Conservation (phyloP, 2,113 vertebrate species). For the Addax nasomaculatus region DNA sequence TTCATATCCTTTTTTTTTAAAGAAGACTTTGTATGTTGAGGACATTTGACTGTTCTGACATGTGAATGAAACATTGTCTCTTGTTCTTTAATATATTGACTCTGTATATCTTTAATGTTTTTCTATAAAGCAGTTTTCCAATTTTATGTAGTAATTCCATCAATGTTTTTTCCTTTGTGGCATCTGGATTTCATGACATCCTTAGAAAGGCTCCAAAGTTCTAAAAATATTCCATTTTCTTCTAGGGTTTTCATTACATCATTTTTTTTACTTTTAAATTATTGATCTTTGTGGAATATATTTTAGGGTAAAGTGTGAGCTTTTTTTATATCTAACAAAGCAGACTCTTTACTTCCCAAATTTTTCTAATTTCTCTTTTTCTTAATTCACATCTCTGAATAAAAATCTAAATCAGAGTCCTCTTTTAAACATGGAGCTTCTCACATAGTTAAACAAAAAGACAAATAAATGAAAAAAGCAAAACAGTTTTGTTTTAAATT, state of each 20-base stretch:
- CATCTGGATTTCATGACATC: not conserved
- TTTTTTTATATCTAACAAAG: not conserved
- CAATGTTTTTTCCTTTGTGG: constrained; percentile 33
- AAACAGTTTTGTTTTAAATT: not conserved
- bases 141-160: constrained; percentile 5
- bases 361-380: constrained; percentile 1
- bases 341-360: not conserved
- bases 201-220: not conserved
- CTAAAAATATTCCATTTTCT: constrained; percentile 26
- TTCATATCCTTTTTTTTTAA: constrained; percentile 29
- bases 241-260: not conserved
- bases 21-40: not conserved
- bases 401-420: not conserved
- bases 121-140: not conserved
- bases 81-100: not conserved
- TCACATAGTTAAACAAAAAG: not conserved
- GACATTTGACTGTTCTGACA: not conserved
- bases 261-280: not conserved
- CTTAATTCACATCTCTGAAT: not conserved
- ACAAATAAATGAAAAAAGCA: not conserved
- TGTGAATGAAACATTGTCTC: not conserved
- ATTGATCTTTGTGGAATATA: not conserved
- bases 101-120: not conserved
- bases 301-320: not conserved
- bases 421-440: not conserved